These are phyloP conservation scores for Eurystomus gularis DNA, from an alignment of 2,113 vertebrate species.

Conservation along the genomic window DNA sequence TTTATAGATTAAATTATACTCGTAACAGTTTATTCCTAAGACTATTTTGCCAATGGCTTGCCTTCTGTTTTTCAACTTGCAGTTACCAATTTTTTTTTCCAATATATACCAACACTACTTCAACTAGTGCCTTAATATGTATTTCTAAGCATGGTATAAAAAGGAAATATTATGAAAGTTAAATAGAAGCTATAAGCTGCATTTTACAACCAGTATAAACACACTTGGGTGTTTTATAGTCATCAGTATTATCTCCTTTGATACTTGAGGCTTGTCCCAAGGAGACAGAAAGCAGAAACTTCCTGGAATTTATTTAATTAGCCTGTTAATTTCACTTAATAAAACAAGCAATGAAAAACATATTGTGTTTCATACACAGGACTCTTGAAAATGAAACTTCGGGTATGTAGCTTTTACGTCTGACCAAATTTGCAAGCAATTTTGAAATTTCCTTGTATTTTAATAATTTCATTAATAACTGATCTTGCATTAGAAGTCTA, in stretches of 20 bases:
- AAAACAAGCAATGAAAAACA: slow-evolving; percentile 49
- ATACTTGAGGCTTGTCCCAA: slow-evolving; percentile 33
- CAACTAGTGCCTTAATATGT: neutral
- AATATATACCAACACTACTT: neutral
- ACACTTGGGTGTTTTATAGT: slow-evolving; percentile 49
- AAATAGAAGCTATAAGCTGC: slow-evolving; percentile 17
- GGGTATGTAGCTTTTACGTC: neutral
- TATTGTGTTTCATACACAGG: neutral
- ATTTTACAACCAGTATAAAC: slow-evolving; percentile 53
- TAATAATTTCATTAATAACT: neutral
- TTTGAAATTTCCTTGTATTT: neutral
- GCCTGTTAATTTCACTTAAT: slow-evolving; percentile 52
- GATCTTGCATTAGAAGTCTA: neutral
- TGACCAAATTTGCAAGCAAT: neutral
- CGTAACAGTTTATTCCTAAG: neutral
- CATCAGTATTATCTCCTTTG: slow-evolving; percentile 52
- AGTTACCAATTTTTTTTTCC: neutral
- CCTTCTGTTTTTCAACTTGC: slow-evolving; percentile 29
- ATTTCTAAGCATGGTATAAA: slow-evolving; percentile 42
- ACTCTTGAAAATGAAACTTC: neutral
- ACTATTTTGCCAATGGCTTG: slow-evolving; percentile 5
- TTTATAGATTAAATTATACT: neutral
- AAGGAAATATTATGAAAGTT: slow-evolving; percentile 23
- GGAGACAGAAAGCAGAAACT: slow-evolving; percentile 63
- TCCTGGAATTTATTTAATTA: slow-evolving; percentile 65